Conservation (phyloP, 2,888 invertebrate genomes). For the Heliconius ethilla region DNA sequence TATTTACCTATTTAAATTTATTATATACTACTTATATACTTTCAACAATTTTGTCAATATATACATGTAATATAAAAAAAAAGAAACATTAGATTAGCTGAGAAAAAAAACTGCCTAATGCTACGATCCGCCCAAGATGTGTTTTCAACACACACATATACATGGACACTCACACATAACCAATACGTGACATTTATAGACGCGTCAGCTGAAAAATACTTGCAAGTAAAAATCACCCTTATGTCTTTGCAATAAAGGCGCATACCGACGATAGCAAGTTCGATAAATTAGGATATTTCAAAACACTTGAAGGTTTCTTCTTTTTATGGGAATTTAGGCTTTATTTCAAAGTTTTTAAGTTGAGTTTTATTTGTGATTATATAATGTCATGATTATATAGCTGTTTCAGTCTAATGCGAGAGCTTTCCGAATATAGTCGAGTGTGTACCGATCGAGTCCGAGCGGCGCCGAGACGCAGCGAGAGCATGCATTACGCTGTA, state of each 20-base stretch:
- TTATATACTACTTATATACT: neutral
- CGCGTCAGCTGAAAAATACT: constrained; percentile 75
- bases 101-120: constrained; percentile 65
- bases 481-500: constrained; percentile 78
- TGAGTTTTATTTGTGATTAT: constrained; percentile 46
- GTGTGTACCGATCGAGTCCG: constrained; percentile 80
- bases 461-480: constrained; percentile 77
- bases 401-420: constrained; percentile 61
- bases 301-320: constrained; percentile 63
- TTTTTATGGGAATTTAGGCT: constrained; percentile 46
- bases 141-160: constrained; percentile 68
- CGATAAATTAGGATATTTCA: constrained; percentile 77
- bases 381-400: constrained; percentile 71
- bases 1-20: neutral
- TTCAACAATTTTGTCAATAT: neutral
- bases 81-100: constrained; percentile 45
- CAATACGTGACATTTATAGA: constrained; percentile 71
- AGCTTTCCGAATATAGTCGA: constrained; percentile 75
- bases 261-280: constrained; percentile 51
- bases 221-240: constrained; percentile 54
- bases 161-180: constrained; percentile 49
- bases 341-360: constrained; percentile 48
- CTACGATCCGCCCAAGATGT: constrained; percentile 68
- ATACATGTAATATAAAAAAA: constrained; percentile 7
- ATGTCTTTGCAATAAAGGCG: constrained; percentile 49